A percentile compares a stretch with the other conserved stretches of the same genome.
Conservation (phyloP, 2,113 vertebrate species). For the Antigone vipio region DNA sequence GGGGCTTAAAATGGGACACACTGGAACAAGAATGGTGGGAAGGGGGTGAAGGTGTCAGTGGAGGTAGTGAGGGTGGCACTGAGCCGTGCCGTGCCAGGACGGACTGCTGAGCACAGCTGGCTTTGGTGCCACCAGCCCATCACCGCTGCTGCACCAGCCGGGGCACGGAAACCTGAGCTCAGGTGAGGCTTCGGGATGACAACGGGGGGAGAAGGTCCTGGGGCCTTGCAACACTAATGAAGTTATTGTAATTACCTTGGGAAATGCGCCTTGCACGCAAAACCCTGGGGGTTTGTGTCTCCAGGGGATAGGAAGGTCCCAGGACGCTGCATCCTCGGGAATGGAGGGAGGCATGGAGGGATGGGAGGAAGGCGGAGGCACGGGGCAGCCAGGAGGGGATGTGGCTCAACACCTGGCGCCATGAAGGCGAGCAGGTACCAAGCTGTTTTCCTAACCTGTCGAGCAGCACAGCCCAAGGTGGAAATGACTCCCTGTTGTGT, state of each 20-base stretch:
- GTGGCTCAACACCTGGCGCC: not conserved
- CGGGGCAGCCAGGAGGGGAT: not conserved
- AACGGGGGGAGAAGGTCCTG: not conserved
- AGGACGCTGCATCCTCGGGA: not conserved
- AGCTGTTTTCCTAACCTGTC: no score
- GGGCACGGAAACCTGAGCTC: not conserved
- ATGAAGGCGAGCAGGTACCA: not conserved
- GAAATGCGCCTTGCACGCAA: not conserved
- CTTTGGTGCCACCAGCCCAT: not conserved
- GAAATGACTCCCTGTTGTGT: not conserved
- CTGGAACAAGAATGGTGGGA: not conserved
- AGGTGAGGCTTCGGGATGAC: not conserved
- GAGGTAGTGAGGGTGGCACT: not conserved
- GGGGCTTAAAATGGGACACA: not conserved
- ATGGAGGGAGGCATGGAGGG: accelerated
- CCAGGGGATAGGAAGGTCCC: not conserved
- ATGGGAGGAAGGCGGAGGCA: not conserved
- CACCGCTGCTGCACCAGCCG: not conserved
- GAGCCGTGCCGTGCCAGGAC: not conserved
- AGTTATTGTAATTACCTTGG: not conserved
- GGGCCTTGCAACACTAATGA: not conserved
- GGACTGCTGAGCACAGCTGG: not conserved
- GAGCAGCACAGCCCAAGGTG: not conserved
- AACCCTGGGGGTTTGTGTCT: not conserved
- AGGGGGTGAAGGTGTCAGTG: not conserved